A percentile compares a stretch with the other conserved stretches of the same genome.
phyloP scores from a whole-genome alignment of 2,888 invertebrate species.

The Tenodera sinensis region DNA sequence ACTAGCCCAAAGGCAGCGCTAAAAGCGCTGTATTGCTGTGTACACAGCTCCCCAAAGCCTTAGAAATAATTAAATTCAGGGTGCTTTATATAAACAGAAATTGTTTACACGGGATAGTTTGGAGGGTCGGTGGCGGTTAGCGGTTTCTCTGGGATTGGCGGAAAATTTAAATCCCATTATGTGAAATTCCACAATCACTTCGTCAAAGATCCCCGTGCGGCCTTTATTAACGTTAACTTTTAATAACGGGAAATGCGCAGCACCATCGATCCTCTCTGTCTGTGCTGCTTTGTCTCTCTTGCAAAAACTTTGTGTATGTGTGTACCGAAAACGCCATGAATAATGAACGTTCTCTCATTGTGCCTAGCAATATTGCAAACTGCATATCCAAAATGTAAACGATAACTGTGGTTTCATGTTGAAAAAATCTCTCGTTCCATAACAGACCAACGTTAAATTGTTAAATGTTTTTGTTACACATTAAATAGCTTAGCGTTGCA shows the following conservation, averaged over 20 bases:
- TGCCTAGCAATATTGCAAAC: background rate
- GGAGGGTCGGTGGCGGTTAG: background rate
- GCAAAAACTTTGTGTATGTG: background rate
- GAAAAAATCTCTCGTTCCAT: background rate
- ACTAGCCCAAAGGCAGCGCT: too few relatives aligned
- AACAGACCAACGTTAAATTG: background rate
- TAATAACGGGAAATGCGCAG: background rate
- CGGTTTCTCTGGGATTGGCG: background rate
- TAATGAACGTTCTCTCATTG: background rate
- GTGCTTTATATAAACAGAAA: background rate
- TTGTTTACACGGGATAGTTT: background rate
- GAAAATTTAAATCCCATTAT: background rate
- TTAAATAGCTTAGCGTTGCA: background rate
- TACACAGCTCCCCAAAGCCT: background rate
- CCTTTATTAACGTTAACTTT: background rate
- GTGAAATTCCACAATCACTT: background rate
- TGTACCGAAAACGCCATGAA: background rate
- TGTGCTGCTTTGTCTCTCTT: background rate
- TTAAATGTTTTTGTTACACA: background rate
- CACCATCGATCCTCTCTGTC: background rate
- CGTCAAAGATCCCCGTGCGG: background rate
- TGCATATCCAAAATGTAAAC: background rate
- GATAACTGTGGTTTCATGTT: background rate
- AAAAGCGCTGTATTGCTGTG: background rate
- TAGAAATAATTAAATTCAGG: background rate